These are phyloP conservation scores for Pseudochirops cupreus DNA, from an alignment of 2,797 vertebrate genomes.

Conservation along the genomic window DNA sequence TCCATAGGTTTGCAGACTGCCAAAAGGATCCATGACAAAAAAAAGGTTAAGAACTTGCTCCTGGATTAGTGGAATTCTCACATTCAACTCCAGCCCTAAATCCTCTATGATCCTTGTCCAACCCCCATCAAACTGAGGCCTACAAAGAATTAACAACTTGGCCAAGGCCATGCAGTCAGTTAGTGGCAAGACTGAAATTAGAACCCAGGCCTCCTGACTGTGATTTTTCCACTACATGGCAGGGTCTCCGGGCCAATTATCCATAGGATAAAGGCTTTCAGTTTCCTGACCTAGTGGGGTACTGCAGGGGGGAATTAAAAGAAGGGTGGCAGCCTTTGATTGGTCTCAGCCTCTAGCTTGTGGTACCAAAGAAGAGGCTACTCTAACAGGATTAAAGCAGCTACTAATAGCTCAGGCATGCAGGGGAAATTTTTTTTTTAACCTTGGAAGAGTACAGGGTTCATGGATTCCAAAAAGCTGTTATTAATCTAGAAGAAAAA, in stretches of 20 bases:
- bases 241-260: background rate
- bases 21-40: background rate
- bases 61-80: background rate
- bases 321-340: background rate
- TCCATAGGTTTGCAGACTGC: background rate
- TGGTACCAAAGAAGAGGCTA: constrained; percentile 13
- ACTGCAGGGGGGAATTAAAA: background rate
- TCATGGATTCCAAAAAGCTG: constrained; percentile 72
- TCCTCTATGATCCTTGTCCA: background rate
- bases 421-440: constrained; percentile 47
- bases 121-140: background rate
- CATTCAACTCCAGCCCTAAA: background rate
- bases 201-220: background rate
- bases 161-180: background rate
- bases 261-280: background rate
- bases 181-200: background rate
- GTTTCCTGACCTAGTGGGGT: background rate
- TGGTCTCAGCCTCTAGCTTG: background rate
- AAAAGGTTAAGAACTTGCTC: background rate
- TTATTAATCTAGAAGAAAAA: constrained; percentile 80
- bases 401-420: constrained; percentile 25
- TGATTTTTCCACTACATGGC: background rate
- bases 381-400: background rate
- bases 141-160: background rate
- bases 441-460: constrained; percentile 78